A percentile compares a stretch with the other conserved stretches of the same genome.
Evolutionary conservation across 2,888 invertebrate genomes (phyloP).

Genomic region (Eilema sororculum): DNA sequence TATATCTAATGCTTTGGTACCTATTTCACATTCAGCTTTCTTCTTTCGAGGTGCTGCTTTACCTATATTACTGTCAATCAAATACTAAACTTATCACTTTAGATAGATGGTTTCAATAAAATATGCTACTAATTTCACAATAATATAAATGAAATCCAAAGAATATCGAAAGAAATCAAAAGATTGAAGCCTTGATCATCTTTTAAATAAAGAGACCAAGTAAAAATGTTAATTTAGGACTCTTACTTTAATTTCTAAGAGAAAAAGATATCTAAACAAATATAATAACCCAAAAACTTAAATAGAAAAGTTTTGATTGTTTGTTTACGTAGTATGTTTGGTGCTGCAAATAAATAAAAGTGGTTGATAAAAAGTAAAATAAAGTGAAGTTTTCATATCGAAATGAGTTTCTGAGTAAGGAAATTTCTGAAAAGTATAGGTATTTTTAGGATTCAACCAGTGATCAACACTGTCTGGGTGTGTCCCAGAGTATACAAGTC

Average conservation of each 20-base stretch:
- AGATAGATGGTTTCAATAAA: no score
- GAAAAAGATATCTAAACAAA: slow-evolving; percentile 14
- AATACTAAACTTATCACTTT: not conserved
- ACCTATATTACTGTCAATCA: not conserved
- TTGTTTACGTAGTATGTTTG: slow-evolving; percentile 6
- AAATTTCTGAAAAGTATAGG: no score
- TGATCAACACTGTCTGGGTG: no score
- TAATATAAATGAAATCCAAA: not conserved
- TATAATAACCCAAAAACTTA: slow-evolving; percentile 15
- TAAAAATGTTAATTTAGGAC: not conserved
- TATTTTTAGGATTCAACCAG: no score
- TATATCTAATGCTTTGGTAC: not conserved
- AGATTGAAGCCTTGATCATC: not conserved
- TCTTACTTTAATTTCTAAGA: slow-evolving; percentile 5
- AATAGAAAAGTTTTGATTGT: slow-evolving; percentile 23
- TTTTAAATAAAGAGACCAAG: not conserved
- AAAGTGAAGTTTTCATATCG: not conserved
- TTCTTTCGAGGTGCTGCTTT: no score
- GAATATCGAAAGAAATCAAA: not conserved
- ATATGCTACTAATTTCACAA: no score
- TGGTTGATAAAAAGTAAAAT: not conserved
- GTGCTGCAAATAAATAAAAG: not conserved
- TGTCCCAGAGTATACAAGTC: not conserved
- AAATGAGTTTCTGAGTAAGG: not conserved
- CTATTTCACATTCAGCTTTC: not conserved